phyloP scores from a whole-genome alignment of 2,888 invertebrate genomes.

The Zootermopsis nevadensis region DNA sequence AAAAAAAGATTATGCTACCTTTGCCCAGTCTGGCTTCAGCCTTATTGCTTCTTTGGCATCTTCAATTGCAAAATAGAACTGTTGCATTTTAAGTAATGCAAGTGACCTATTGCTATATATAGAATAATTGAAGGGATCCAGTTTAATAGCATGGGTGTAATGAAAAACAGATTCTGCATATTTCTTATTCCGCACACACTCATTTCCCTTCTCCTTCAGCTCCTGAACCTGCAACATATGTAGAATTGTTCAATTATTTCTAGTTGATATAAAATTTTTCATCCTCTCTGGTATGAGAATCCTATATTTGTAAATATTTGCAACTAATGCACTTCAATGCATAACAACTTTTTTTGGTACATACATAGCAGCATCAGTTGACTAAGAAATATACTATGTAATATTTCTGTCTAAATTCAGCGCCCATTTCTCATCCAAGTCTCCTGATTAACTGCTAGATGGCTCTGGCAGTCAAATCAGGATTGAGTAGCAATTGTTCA shows the following conservation, averaged over 20 bases:
- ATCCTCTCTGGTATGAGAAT: too few relatives aligned
- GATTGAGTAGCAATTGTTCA: too few relatives aligned
- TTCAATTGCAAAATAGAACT: conserved; percentile 79
- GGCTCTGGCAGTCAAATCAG: too few relatives aligned
- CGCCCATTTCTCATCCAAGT: too few relatives aligned
- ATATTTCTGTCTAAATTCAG: too few relatives aligned
- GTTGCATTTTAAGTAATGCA: conserved; percentile 81
- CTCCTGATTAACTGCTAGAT: too few relatives aligned
- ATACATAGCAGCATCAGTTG: too few relatives aligned
- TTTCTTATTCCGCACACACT: conserved; percentile 77
- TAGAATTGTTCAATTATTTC: not conserved
- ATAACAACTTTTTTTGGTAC: too few relatives aligned
- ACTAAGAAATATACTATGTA: too few relatives aligned
- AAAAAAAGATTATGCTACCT: conserved; percentile 68
- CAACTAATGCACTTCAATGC: too few relatives aligned
- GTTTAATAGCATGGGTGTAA: conserved; percentile 82
- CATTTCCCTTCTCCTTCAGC: conserved; percentile 79
- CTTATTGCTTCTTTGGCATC: conserved; percentile 82
- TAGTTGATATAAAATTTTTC: too few relatives aligned
- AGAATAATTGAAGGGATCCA: conserved; percentile 76
- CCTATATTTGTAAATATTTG: too few relatives aligned
- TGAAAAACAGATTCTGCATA: conserved; percentile 81
- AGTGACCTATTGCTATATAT: conserved; percentile 84
- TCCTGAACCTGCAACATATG: conserved; percentile 64
- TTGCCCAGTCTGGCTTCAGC: conserved; percentile 82